Percentiles rank a stretch among this genome's conserved stretches.
Evolutionary conservation across 2,888 invertebrate species (phyloP).

Genomic region (Folsomia manolachei): DNA sequence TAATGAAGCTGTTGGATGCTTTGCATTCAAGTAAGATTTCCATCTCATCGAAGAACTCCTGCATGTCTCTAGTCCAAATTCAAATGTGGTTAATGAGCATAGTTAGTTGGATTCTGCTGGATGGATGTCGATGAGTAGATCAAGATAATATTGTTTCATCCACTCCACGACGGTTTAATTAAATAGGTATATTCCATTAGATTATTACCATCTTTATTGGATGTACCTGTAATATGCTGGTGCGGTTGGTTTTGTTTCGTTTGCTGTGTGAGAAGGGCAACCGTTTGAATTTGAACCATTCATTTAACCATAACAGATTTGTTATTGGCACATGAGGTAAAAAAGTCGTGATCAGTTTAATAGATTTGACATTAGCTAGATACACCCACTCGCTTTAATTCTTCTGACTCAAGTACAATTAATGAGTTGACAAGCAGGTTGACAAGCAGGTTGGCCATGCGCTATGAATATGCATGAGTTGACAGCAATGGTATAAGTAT

Average conservation of each 20-base stretch:
- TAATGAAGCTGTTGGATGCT: conserved; percentile 21
- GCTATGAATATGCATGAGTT: conserved; percentile 45
- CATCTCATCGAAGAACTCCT: conserved; percentile 6
- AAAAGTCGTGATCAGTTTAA: conserved; percentile 32
- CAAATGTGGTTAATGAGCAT: conserved; percentile 5
- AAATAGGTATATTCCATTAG: conserved; percentile 6
- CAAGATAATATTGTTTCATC: background rate
- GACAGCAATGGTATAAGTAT: too few species aligned
- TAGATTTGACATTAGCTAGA: conserved; percentile 44
- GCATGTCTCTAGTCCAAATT: conserved; percentile 5
- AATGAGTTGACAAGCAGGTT: conserved; percentile 48
- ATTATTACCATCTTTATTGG: background rate
- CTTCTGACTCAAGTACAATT: conserved; percentile 29
- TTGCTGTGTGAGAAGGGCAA: background rate
- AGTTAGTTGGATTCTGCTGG: background rate
- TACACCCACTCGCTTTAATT: conserved; percentile 51
- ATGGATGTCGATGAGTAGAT: background rate
- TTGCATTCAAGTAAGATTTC: too few species aligned
- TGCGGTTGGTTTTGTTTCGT: background rate
- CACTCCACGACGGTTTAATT: background rate
- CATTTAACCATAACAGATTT: background rate
- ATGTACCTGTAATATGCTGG: background rate
- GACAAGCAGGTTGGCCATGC: conserved; percentile 38
- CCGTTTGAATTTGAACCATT: background rate
- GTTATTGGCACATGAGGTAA: conserved; percentile 2